phyloP scores from a whole-genome alignment of 2,888 invertebrate species.

The Bugula neritina region DNA sequence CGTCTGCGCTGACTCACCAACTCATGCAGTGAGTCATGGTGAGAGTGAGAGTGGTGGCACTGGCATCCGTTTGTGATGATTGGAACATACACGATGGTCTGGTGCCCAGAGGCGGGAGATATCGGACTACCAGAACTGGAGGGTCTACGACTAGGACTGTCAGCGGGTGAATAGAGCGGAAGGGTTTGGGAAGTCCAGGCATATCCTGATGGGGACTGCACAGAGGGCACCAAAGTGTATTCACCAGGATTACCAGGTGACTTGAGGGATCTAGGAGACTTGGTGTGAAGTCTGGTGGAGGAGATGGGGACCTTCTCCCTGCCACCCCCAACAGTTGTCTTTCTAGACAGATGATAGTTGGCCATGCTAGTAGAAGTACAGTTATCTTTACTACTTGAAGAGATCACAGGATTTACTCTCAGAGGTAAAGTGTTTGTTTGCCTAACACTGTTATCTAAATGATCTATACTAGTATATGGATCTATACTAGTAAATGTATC shows the following conservation, averaged over 20 bases:
- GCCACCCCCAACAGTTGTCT: not conserved
- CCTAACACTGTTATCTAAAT: not conserved
- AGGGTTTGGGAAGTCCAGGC: not conserved
- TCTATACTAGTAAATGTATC: not conserved
- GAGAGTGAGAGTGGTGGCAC: not conserved
- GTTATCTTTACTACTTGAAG: too few species aligned
- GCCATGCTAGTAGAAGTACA: too few species aligned
- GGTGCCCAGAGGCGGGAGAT: slow-evolving; percentile 16
- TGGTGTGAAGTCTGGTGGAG: not conserved
- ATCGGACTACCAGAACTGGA: not conserved
- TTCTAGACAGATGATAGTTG: too few species aligned
- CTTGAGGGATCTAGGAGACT: not conserved
- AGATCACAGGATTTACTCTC: not conserved
- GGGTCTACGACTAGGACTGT: not conserved
- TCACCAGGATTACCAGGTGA: slow-evolving; percentile 9
- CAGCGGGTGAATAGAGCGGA: not conserved
- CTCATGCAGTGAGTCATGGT: not conserved
- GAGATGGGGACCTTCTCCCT: not conserved
- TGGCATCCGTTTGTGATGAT: not conserved
- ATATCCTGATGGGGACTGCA: not conserved
- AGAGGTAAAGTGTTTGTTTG: not conserved
- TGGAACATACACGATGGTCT: slow-evolving; percentile 14
- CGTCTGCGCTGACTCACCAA: not conserved
- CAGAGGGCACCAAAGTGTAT: not conserved
- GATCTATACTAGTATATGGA: not conserved